A percentile compares a stretch with the other conserved stretches of the same genome.
These are phyloP conservation scores for Drosophila prostipennis DNA, from an alignment of 2,888 invertebrate species.

Conservation along the genomic window DNA sequence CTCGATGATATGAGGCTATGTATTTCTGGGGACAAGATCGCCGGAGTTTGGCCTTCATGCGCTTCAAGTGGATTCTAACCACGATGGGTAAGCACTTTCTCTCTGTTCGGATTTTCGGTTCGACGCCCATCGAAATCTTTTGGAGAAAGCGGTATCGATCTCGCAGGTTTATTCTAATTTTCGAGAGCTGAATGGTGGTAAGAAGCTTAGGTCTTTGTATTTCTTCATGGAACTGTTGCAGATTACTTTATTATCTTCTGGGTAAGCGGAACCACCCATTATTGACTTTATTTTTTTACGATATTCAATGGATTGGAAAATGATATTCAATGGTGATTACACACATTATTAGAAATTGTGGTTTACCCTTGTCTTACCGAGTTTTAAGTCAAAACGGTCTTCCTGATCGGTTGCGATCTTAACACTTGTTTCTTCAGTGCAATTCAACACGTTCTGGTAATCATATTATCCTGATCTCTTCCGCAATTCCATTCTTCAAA, in stretches of 20 bases:
- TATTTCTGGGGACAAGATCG: constrained; percentile 2
- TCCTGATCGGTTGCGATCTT: background rate
- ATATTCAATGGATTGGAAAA: too few relatives aligned
- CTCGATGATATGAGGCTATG: background rate
- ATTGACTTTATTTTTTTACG: too few relatives aligned
- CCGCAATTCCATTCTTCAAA: constrained; percentile 8
- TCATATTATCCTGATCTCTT: constrained; percentile 12
- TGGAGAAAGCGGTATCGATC: constrained; percentile 16
- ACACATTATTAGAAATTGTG: too few relatives aligned
- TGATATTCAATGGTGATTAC: too few relatives aligned
- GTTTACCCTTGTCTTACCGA: too few relatives aligned
- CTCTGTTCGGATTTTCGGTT: constrained; percentile 8
- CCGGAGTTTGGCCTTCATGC: background rate
- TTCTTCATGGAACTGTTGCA: background rate
- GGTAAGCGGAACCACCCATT: background rate
- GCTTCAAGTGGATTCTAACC: constrained; percentile 14
- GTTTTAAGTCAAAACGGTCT: too few relatives aligned
- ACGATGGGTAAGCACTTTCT: constrained; percentile 25
- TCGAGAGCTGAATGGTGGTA: constrained; percentile 1
- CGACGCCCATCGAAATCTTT: constrained; percentile 1
- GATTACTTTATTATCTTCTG: too few relatives aligned
- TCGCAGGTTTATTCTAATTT: constrained; percentile 24
- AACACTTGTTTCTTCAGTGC: background rate
- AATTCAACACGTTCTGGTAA: constrained; percentile 14
- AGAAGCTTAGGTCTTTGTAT: background rate